These are phyloP conservation scores for Sarcophaga rosellei DNA, from an alignment of 2,888 invertebrate species.

Conservation along the genomic window DNA sequence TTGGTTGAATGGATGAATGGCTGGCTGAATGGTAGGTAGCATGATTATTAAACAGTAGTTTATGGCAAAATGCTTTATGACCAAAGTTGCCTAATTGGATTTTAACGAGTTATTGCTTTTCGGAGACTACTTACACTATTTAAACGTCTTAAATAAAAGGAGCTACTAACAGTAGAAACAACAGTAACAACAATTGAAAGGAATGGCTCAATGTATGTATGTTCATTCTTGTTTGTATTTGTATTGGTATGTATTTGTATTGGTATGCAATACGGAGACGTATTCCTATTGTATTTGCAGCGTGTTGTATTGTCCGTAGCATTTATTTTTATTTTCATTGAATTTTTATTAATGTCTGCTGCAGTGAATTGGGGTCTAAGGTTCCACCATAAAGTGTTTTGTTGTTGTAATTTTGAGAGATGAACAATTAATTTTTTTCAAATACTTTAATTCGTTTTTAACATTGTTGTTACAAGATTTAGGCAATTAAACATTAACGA, in stretches of 20 bases:
- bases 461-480: constrained; percentile 1
- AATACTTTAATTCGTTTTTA: constrained; percentile 6
- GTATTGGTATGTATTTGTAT: no score
- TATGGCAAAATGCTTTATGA: constrained; percentile 67
- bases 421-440: constrained; percentile 19
- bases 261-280: no score
- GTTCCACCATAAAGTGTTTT: constrained; percentile 42
- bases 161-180: neutral
- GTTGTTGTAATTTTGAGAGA: constrained; percentile 21
- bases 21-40: constrained; percentile 32
- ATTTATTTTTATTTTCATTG: neutral
- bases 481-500: neutral
- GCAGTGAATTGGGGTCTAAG: constrained; percentile 18
- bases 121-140: no score
- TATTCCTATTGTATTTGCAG: neutral
- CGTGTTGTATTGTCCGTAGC: no score
- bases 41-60: constrained; percentile 66
- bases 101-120: constrained; percentile 67
- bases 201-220: constrained; percentile 44
- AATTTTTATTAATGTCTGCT: neutral
- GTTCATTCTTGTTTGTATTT: constrained; percentile 25
- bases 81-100: constrained; percentile 66
- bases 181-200: constrained; percentile 2
- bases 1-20: constrained; percentile 14
- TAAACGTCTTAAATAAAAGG: constrained; percentile 9